Evolutionary conservation across 1,140 invertebrate species (phyloP).

Genomic region (Calephelis virginiensis): DNA sequence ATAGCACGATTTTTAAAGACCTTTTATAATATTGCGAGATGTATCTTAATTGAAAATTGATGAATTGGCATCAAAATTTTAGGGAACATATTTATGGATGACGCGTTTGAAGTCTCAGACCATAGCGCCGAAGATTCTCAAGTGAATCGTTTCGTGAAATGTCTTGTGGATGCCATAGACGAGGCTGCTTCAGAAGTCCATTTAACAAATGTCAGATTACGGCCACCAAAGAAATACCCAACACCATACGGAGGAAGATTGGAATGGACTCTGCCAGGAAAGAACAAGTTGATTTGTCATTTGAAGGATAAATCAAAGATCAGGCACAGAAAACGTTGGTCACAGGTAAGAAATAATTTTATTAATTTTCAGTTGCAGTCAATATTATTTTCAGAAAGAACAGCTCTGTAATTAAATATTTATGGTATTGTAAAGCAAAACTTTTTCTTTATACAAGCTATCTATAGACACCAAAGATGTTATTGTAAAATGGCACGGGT

Average conservation of each 20-base stretch:
- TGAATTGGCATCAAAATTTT: constrained; percentile 50
- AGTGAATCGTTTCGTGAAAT: constrained; percentile 97
- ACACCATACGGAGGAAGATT: constrained; percentile 97
- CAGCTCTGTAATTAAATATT: too few species aligned
- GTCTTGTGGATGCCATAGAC: constrained; percentile 93
- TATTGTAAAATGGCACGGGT: too few species aligned
- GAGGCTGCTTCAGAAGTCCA: constrained; percentile 97
- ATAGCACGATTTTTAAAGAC: neutral
- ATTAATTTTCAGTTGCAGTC: too few species aligned
- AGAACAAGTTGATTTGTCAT: constrained; percentile 98
- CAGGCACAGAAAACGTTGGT: constrained; percentile 96
- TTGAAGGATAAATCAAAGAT: constrained; percentile 98
- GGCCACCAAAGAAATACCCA: constrained; percentile 94
- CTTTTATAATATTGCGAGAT: too few species aligned
- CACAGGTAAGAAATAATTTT: constrained; percentile 80
- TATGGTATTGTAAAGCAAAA: too few species aligned
- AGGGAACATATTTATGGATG: constrained; percentile 99
- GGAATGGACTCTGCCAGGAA: constrained; percentile 97
- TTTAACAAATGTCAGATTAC: constrained; percentile 91
- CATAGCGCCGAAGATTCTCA: constrained; percentile 95
- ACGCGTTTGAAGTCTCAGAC: constrained; percentile 97
- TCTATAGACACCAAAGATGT: too few species aligned
- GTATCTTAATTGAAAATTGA: constrained; percentile 2
- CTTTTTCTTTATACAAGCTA: too few species aligned
- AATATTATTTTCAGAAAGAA: too few species aligned